These are phyloP conservation scores for Rhea pennata DNA, from an alignment of 2,113 vertebrate species.

Conservation along the genomic window DNA sequence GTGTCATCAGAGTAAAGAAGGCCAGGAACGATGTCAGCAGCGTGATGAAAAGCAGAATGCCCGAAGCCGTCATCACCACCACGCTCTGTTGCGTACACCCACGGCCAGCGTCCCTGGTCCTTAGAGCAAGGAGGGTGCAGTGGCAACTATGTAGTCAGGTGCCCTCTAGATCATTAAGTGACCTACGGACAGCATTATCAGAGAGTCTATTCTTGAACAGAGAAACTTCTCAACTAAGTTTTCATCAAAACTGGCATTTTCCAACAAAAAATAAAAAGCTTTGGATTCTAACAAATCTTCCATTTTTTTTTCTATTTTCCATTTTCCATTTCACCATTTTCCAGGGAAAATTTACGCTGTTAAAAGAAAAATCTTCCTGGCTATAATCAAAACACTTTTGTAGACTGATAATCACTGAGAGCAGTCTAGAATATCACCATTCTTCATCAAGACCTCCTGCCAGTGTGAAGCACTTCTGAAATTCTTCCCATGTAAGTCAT, in stretches of 20 bases:
- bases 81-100: no score
- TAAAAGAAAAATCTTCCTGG: not conserved
- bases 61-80: no score
- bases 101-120: not conserved
- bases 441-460: not conserved
- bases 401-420: not conserved
- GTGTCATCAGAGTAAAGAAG: not conserved
- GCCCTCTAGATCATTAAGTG: fast-evolving
- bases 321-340: not conserved
- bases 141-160: not conserved
- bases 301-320: no score
- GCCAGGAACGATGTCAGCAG: not conserved
- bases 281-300: not conserved
- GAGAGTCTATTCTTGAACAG: not conserved
- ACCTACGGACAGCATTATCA: not conserved
- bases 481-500: not conserved
- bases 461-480: not conserved
- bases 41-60: not conserved
- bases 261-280: not conserved
- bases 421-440: not conserved
- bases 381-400: not conserved
- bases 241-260: not conserved
- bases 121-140: fast-evolving
- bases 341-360: not conserved
- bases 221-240: not conserved